Base-by-base conservation (phyloP, 2,888 invertebrate species). In the Sesamia inferens region DNA sequence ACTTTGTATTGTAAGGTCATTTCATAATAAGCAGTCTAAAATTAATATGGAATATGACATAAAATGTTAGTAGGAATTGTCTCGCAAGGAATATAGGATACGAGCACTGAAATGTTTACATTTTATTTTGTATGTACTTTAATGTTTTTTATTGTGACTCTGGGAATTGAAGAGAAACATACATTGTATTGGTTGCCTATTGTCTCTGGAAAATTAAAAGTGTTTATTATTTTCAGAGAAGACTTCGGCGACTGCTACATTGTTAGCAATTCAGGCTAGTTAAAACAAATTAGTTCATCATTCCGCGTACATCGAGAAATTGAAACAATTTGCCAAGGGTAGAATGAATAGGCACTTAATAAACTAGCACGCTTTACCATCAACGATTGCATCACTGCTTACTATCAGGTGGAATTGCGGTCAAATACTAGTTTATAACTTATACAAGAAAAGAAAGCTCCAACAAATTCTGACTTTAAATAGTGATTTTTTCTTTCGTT, bases 21-120 rank as follows among this genome's bases (percentile, higher is more conserved):
- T 81, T 76, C 71, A 79, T 58, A 76, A 47, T 58, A 48, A 75
- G 71, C 77, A 76, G 68, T 76, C 54, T 65, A 16, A 69, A 82
- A 85, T 78, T 78, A 83, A 81, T 76, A 74, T 72, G 44, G 54
- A 75, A 61, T 72, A 74, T 70, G 51, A 70, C 65, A 78, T 67
- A 59, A 81, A 83, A 71, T 84, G 74, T 65, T 73, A 64, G 65
- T 61, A 62, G 67, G 42, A 81, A 78, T 70, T 76, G 73, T 84
- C 74, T 81, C 57, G 59, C 54, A 74, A 68, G 54, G 44, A 58
- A 81, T 74, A 74, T 71, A 78, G 61, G 79, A 67, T 71, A 67
- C 66, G 71, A 69, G 44, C 42, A 42, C 47, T 22, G 47, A 19
- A 71, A 48, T 69, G 71, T 70, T 64, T 79, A 64, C 67, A 67